Evolutionary conservation across 2,113 vertebrate species (phyloP).

Genomic region (Leptobrachium ailaonicum): DNA sequence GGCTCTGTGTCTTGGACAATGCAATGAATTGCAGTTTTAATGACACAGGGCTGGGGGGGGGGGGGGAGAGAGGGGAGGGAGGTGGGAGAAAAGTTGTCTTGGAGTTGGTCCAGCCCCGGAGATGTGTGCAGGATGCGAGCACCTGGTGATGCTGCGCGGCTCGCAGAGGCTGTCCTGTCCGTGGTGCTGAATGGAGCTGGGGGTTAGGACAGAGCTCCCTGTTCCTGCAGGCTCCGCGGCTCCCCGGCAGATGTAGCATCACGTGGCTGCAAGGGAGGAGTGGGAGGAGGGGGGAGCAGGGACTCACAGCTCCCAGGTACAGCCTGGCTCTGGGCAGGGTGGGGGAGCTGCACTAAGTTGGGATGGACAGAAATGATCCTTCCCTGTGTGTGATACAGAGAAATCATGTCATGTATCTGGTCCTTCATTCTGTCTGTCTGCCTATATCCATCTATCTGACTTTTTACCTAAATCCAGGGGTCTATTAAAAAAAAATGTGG

Average conservation of each 20-base stretch:
- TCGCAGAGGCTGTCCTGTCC: background rate
- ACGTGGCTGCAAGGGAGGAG: constrained; percentile 8
- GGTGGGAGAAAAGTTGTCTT: constrained; percentile 27
- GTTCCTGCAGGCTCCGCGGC: constrained; percentile 6
- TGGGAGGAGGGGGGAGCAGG: background rate
- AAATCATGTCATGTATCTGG: too few species aligned
- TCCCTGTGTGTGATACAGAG: background rate
- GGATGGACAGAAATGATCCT: background rate
- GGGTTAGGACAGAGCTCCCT: constrained; percentile 18
- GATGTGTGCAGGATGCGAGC: background rate
- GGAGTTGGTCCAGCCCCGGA: constrained; percentile 3
- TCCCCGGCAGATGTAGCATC: constrained; percentile 36
- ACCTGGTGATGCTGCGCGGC: background rate
- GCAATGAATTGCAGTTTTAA: background rate
- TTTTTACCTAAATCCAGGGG: too few species aligned
- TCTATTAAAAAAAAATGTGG: too few species aligned
- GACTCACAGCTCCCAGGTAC: constrained; percentile 45
- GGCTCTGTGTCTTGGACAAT: constrained; percentile 20
- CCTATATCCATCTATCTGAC: too few species aligned
- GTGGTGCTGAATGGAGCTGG: constrained; percentile 34
- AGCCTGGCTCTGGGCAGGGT: constrained; percentile 19
- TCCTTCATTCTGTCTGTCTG: too few species aligned
- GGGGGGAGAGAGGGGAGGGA: background rate
- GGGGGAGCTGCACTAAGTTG: background rate
- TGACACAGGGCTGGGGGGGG: constrained; percentile 6